Base-by-base conservation (phyloP, 53 echinoderm and acorn worm genomes). In the Zoroaster sp. region DNA sequence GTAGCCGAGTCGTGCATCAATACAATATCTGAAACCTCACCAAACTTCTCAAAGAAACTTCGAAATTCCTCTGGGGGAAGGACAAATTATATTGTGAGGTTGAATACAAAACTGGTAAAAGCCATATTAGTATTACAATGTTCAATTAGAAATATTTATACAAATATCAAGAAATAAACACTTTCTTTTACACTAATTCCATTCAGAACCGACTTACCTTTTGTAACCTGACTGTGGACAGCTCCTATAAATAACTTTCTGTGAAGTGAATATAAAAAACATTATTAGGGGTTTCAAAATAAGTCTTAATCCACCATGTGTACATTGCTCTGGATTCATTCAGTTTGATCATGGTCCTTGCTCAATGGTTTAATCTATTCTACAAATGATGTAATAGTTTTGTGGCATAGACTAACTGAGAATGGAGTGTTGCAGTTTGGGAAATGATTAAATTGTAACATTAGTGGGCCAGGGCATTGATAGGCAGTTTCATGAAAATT, bases 241-340 rank as follows among this genome's bases (percentile, higher is more conserved):
- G 87, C 96, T 54, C 96, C 96, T 40, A 96, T 92, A 85, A 96
- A 96, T 40, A 96, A 39, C 88, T 96, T 96, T 77, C 96, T 96
- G 90, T 33, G 72, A 90, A 32, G 43, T 0, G 77, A 66, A 38
- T 40, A 43, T 23, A 87, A 45, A 43, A 3, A 82, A 72, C 3
- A 25, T 5, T 65, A 65, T 65, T 21, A 65, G 66, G 23, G 66
- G 20, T 65, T 65, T 65, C 15, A 65, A 12, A 65, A 13, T 65
- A 12, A 18, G 5, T 12, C 20, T 18, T 13, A 5, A 5, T n/a
- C 5, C 15, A 21, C 66, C 66, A 65, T 18, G 23, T 13, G 5
- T 65, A 5, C 5, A 13, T 14, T 13, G 66, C 5, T 5, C 10
- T 5, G 10, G 66, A 18, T 12, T 12, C 13, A 12, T 65, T 5